phyloP scores from a whole-genome alignment of 2,888 invertebrate genomes.

The Sminthurinus aureus region DNA sequence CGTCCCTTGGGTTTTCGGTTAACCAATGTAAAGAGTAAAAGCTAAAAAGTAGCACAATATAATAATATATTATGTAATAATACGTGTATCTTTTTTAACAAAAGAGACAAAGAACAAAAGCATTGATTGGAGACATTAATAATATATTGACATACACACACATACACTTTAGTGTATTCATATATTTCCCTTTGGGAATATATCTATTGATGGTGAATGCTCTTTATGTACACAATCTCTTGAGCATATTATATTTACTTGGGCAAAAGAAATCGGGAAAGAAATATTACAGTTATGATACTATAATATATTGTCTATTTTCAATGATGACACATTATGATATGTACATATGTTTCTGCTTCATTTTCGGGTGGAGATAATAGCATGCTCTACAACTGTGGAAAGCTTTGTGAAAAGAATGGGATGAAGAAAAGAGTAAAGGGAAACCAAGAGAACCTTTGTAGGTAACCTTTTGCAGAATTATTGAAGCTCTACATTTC shows the following conservation, averaged over 20 bases:
- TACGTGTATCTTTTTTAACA: neutral
- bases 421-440: too few species aligned
- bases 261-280: conserved; percentile 1
- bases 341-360: neutral
- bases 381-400: too few species aligned
- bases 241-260: conserved; percentile 6
- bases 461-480: too few species aligned
- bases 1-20: too few species aligned
- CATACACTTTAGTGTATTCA: neutral
- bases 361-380: conserved; percentile 6
- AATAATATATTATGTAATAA: too few species aligned
- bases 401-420: too few species aligned
- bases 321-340: conserved; percentile 16
- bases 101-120: neutral
- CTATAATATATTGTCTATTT: too few species aligned
- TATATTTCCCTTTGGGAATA: conserved; percentile 1
- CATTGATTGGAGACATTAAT: neutral
- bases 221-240: conserved; percentile 16
- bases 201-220: conserved; percentile 15
- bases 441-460: too few species aligned
- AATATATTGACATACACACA: neutral
- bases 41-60: too few species aligned
- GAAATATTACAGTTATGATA: conserved; percentile 26
- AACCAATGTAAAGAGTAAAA: too few species aligned
- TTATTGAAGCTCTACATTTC: too few species aligned